Evolutionary conservation across 2,888 invertebrate genomes (phyloP), one percentile per base, ranked within the genome.

Genomic region (Zootermopsis nevadensis): DNA sequence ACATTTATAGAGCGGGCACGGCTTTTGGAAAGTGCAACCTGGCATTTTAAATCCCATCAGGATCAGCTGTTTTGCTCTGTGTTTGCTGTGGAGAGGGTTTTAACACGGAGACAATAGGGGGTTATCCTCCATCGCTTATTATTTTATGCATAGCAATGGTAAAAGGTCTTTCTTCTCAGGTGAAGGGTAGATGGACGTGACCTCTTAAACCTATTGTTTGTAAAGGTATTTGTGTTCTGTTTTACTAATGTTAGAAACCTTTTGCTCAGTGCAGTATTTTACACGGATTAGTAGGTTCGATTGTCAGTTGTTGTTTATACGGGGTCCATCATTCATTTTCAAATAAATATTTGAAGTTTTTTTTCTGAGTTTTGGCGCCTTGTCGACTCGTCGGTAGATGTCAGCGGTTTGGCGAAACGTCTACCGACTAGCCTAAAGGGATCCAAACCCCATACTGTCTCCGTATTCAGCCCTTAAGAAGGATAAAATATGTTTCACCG

Each of bases 21-120:
- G 79, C 66, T 79, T 66, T 77, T 60, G 35, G 35, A 79, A 79
- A 79, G 79, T 79, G 79, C 79, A 83, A 67, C 77, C 67, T 83
- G 83, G 81, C 83, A 83, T 83, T 83, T 83, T 83, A 81, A 81
- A 77, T 81, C 77, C 83, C 77, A 81, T 83, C 79, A 79, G 79
- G 66, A 79, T 79, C 81, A 81, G 81, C 81, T 83, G 83, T 77
- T 77, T 81, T 80, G 77, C 81, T 67, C 76, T 66, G n/a, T 81
- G 83, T 83, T 55, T 76, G 76, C 76, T 38, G 38, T 38, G 74
- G n/a, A 38, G 24, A 74, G 24, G 35, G 74, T 35, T 55, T 74
- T 74, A 74, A 38, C 35, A 24, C 24, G 24, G 74, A 74, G 74
- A 74, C 74, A 74, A 74, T 74, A 74, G 74, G 42, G 74, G 60